A percentile compares a stretch with the other conserved stretches of the same genome.
phyloP scores from a whole-genome alignment of 2,113 vertebrate genomes.

The Struthio camelus region DNA sequence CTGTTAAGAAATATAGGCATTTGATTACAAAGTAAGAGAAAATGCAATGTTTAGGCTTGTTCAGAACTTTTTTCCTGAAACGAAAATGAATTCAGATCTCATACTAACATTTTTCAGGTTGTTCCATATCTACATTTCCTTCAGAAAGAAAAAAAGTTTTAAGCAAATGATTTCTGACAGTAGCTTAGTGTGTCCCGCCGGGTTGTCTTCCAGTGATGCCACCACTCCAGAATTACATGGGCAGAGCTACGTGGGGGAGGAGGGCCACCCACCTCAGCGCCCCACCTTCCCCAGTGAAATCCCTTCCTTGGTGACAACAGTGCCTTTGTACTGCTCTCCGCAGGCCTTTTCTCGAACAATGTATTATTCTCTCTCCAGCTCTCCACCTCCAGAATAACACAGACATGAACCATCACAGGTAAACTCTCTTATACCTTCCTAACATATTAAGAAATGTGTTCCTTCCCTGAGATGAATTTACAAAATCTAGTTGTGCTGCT shows the following conservation, averaged over 20 bases:
- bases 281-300: background rate
- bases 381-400: background rate
- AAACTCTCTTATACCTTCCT: background rate
- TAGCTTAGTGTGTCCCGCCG: background rate
- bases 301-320: background rate
- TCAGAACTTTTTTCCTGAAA: background rate
- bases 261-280: background rate
- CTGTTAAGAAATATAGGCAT: background rate
- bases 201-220: background rate
- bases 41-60: background rate
- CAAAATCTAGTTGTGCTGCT: background rate
- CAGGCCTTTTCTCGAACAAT: background rate
- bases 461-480: background rate
- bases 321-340: background rate
- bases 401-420: background rate
- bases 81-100: background rate
- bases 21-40: background rate
- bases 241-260: background rate
- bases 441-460: background rate
- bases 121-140: background rate
- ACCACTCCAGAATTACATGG: background rate
- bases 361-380: rapidly evolving
- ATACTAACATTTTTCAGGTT: background rate
- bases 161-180: background rate
- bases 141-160: background rate